A percentile compares a stretch with the other conserved stretches of the same genome.
phyloP scores from a whole-genome alignment of 2,113 vertebrate species.

The Chaetops frenatus region DNA sequence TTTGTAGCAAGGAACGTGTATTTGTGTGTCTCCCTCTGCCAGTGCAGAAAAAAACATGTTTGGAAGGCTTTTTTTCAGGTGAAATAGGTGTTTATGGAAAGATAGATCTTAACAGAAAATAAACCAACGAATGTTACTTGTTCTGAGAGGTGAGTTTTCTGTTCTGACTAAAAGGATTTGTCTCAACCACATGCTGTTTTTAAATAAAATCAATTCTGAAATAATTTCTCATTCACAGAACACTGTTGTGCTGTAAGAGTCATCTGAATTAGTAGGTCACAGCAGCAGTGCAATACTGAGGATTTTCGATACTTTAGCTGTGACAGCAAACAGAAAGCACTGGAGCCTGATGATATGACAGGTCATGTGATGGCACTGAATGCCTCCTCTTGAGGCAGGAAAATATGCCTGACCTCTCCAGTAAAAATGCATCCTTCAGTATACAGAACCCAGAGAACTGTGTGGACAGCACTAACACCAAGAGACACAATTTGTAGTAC shows the following conservation, averaged over 20 bases:
- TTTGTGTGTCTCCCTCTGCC: not conserved
- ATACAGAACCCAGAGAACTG: not conserved
- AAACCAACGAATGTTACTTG: not conserved
- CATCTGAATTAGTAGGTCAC: not conserved
- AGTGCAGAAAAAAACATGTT: not conserved
- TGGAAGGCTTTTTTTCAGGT: not conserved
- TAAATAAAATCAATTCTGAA: not conserved
- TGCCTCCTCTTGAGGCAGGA: not conserved
- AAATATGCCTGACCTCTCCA: not conserved
- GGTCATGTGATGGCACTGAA: not conserved
- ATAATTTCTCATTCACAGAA: not conserved
- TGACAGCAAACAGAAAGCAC: not conserved
- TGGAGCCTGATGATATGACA: conserved; percentile 17
- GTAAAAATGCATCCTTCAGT: not conserved
- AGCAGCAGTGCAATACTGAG: not conserved
- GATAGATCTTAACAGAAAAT: not conserved
- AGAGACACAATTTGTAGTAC: conserved; percentile 28
- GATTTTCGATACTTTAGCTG: not conserved
- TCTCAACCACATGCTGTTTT: not conserved
- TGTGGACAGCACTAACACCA: not conserved
- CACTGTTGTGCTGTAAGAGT: not conserved
- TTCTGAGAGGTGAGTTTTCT: not conserved
- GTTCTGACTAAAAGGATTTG: not conserved
- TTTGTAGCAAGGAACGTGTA: not conserved
- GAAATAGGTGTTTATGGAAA: not conserved